Conservation (phyloP, 2,113 vertebrate genomes). For the Anguilla japonica region DNA sequence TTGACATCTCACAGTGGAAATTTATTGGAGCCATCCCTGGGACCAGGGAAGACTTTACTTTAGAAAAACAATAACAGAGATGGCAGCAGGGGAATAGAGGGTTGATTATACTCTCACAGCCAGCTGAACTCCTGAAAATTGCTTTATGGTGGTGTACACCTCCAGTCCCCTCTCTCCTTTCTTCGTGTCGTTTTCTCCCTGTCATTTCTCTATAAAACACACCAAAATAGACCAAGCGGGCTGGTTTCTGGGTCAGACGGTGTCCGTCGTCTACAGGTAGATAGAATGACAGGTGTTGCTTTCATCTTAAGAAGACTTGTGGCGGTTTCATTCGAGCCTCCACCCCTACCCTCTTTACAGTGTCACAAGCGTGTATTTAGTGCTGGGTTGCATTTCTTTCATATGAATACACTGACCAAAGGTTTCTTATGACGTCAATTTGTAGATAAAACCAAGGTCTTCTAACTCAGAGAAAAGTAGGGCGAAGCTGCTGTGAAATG, state of each 20-base stretch:
- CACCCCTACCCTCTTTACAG: not conserved
- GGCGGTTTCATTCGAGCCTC: not conserved
- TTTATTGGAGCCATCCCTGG: conserved; percentile 15
- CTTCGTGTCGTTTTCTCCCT: not conserved
- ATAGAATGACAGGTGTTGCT: not conserved
- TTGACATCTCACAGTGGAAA: conserved; percentile 19
- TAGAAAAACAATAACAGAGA: conserved; percentile 16
- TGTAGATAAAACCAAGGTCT: too few relatives aligned
- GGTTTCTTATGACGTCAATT: too few relatives aligned
- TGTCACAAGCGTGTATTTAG: not conserved
- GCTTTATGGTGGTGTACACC: not conserved
- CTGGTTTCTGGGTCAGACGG: not conserved
- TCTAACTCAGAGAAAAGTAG: too few relatives aligned
- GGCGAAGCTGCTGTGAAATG: too few relatives aligned
- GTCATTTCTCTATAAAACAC: not conserved
- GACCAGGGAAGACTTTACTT: not conserved
- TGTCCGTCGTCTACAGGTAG: not conserved
- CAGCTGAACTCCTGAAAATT: conserved; percentile 3
- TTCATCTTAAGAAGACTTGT: not conserved
- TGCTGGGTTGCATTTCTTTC: too few relatives aligned
- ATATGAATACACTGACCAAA: too few relatives aligned
- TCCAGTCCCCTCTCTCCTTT: not conserved
- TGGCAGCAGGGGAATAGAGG: conserved; percentile 10
- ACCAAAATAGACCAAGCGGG: not conserved
- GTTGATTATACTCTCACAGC: conserved; percentile 10